phyloP scores from a whole-genome alignment of 1,140 invertebrate species.

The Gonioctena quinquepunctata region DNA sequence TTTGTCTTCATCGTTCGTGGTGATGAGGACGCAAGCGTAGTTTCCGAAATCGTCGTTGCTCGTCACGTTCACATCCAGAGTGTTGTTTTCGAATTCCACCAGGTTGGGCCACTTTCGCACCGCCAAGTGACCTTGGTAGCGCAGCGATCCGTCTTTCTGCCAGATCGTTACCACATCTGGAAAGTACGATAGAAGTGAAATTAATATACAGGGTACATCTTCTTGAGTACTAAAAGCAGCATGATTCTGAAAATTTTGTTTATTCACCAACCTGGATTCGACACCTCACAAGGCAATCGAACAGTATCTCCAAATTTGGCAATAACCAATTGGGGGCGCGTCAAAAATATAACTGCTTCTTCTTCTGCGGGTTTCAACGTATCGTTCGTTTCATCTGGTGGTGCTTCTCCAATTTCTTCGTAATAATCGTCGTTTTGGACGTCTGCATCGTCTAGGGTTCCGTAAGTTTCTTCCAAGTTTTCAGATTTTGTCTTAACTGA shows the following conservation, averaged over 20 bases:
- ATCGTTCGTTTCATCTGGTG: background rate
- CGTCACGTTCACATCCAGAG: constrained; percentile 22
- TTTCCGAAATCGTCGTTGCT: constrained; percentile 20
- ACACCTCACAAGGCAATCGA: constrained; percentile 2
- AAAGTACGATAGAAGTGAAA: background rate
- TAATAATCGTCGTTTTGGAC: constrained; percentile 17
- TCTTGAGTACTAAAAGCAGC: too few species aligned
- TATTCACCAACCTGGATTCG: constrained; percentile 2
- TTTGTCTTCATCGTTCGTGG: background rate
- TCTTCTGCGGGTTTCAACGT: background rate
- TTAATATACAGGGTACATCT: too few species aligned
- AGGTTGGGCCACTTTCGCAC: constrained; percentile 16
- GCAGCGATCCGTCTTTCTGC: constrained; percentile 20
- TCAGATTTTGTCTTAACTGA: constrained; percentile 10
- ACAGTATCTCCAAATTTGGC: constrained; percentile 5
- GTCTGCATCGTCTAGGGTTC: background rate
- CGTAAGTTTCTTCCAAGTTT: constrained; percentile 7
- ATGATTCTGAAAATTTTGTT: too few species aligned
- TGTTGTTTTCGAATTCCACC: constrained; percentile 9
- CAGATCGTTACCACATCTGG: constrained; percentile 26
- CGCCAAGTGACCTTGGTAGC: constrained; percentile 21
- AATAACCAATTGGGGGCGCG: constrained; percentile 2
- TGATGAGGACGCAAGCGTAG: constrained; percentile 27
- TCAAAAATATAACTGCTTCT: background rate
- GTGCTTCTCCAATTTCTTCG: background rate